Percentiles rank a stretch among this genome's conserved stretches.
Conservation (phyloP, 2,113 vertebrate species). For the Capreolus pygargus region DNA sequence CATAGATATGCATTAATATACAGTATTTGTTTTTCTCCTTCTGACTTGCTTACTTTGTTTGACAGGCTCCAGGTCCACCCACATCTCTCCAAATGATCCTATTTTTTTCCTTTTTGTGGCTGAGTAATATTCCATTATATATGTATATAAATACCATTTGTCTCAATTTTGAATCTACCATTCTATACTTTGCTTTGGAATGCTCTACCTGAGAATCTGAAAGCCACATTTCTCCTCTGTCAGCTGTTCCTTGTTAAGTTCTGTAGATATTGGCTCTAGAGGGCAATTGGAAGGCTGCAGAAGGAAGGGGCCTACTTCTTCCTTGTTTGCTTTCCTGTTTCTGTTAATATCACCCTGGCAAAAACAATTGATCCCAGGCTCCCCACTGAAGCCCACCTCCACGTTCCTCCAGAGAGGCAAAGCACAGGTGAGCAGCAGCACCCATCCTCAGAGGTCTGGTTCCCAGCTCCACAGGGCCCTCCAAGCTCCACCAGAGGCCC, state of each 20-base stretch:
- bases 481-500: not conserved
- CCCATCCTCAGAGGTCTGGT: not conserved
- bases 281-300: no score
- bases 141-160: rapidly evolving
- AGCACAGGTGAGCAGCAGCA: not conserved
- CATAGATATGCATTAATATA: not conserved
- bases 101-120: not conserved
- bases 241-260: rapidly evolving
- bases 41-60: not conserved
- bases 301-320: not conserved
- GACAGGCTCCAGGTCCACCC: not conserved
- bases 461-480: not conserved
- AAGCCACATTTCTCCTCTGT: not conserved
- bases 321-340: not conserved
- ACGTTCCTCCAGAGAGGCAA: not conserved
- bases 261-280: not conserved
- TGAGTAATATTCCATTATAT: not conserved
- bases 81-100: not conserved
- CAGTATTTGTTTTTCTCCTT: not conserved
- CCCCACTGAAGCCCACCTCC: not conserved
- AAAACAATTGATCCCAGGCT: not conserved
- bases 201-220: not conserved
- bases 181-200: not conserved
- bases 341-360: not conserved
- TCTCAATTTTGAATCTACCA: not conserved